Evolutionary conservation across 2,888 invertebrate genomes (phyloP), one percentile per base, ranked within the genome.

Genomic region (Nemapogon koenigi): DNA sequence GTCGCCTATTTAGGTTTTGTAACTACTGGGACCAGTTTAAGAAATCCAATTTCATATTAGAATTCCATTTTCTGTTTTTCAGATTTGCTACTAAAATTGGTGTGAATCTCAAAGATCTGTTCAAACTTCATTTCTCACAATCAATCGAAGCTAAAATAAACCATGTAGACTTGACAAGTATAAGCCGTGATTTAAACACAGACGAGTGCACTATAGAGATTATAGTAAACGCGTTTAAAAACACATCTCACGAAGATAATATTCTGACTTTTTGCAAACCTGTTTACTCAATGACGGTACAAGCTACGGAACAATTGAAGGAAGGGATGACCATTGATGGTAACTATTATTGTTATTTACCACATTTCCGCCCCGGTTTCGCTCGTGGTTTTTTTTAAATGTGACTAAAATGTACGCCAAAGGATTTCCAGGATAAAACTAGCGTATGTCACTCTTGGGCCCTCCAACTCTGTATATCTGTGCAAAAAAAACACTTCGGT

Each of bases 271-370:
- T 86, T 53, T 67, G 69, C 42, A 66, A 84, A 44, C 92, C 93
- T 0, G 71, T 94, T 6, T 94, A 94, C 56, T 88, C 88, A 39
- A 81, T 87, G 43, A 83, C 86, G 11, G 67, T 92, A n/a, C 85
- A 83, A 8, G 82, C 81, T 30, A 81, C 90, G 2, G 79, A 85
- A 1, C 88, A 90, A 51, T 59, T 94, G 3, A 69, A 59, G 26
- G 59, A 73, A 17, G 88, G 88, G 0, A 81, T 80, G 44, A 59
- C 79, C 7, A 63, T 91, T 35, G 88, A 85, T 35, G 90, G 85
- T 84, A 59, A n/a, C n/a, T n/a, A n/a, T n/a, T n/a, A n/a, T n/a
- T n/a, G n/a, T n/a, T n/a, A n/a, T n/a, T n/a, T n/a, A n/a, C n/a
- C n/a, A n/a, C n/a, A n/a, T n/a, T n/a, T n/a, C n/a, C n/a, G n/a